A percentile compares a stretch with the other conserved stretches of the same genome.
These are phyloP conservation scores for Odontomyia ornata DNA, from an alignment of 2,888 invertebrate genomes.

Conservation along the genomic window DNA sequence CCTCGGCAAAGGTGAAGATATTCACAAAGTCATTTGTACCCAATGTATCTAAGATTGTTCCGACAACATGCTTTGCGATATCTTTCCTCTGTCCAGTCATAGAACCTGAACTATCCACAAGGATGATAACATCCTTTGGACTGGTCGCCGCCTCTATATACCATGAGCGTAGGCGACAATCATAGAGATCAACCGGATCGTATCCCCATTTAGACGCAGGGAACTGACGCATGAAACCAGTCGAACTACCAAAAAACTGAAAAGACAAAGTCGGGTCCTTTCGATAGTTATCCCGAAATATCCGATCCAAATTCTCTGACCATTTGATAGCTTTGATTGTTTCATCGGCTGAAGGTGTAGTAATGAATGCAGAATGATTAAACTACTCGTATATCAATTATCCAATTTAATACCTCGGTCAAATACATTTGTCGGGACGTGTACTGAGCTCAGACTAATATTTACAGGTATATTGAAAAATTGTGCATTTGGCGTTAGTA, in stretches of 20 bases:
- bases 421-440: conserved; percentile 95
- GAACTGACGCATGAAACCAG: conserved; percentile 96
- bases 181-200: conserved; percentile 90
- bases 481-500: conserved; percentile 74
- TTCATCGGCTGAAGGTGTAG: conserved; percentile 71
- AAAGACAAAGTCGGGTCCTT: conserved; percentile 89
- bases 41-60: conserved; percentile 92
- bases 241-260: conserved; percentile 98
- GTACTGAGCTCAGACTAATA: conserved; percentile 84
- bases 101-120: conserved; percentile 90
- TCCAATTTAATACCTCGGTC: conserved; percentile 73
- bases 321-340: conserved; percentile 94
- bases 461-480: conserved; percentile 83
- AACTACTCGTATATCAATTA: background rate
- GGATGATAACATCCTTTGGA: conserved; percentile 89
- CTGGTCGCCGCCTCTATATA: conserved; percentile 98
- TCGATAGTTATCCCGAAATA: conserved; percentile 86
- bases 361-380: conserved; percentile 40
- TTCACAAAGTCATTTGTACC: conserved; percentile 99
- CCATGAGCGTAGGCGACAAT: conserved; percentile 94
- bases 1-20: conserved; percentile 89
- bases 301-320: conserved; percentile 92
- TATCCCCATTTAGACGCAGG: conserved; percentile 88
- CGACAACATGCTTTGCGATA: conserved; percentile 88
- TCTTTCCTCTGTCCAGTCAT: conserved; percentile 90